Base-by-base conservation (phyloP, 2,797 vertebrate genomes). In the Amniataba percoides region DNA sequence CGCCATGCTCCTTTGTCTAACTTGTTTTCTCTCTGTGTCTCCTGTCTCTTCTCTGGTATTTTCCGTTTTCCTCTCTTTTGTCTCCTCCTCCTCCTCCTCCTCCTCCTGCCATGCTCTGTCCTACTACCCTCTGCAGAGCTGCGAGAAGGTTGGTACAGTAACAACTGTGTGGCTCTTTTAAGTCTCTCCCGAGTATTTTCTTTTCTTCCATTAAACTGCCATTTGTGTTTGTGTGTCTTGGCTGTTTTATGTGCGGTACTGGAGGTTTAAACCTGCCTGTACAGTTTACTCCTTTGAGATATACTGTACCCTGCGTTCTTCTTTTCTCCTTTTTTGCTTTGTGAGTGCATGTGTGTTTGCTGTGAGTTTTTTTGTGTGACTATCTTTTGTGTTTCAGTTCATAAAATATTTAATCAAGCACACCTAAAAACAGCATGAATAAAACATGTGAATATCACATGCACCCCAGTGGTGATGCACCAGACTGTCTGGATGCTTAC, bases 141-240 rank as follows among this genome's bases (percentile, higher is more conserved):
- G 63, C 97, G 98, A 98, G 98, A 99, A 98, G 98, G 98, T 99
- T 97, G 97, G 98, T 99, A 97, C 95, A 95, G 94, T 96, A 95
- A 84, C 48, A 2, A 76, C 63, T 70, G 78, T 83, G 85, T 90
- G 86, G 60, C 85, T 84, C 73, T 71, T 84, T 81, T 69, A 68
- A 86, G 63, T 83, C 74, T 88, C 80, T 85, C 62, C 53, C 18
- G 57, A 85, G 52, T 64, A n/a, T 77, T 84, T 86, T 67, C 49
- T 75, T 87, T 74, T 82, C 64, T 78, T 82, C 84, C 69, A 80
- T 81, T 85, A 86, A 92, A 83, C 74, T 70, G 78, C 79, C 80
- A 75, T 87, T 87, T 83, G 62, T 87, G 81, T 90, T 84, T 83
- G 74, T 85, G 74, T 80, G 76, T 74, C 40, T 74, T 3, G 25